Evolutionary conservation across 2,888 invertebrate genomes (phyloP), one percentile per base, ranked within the genome.

Genomic region (Amitus sp.): DNA sequence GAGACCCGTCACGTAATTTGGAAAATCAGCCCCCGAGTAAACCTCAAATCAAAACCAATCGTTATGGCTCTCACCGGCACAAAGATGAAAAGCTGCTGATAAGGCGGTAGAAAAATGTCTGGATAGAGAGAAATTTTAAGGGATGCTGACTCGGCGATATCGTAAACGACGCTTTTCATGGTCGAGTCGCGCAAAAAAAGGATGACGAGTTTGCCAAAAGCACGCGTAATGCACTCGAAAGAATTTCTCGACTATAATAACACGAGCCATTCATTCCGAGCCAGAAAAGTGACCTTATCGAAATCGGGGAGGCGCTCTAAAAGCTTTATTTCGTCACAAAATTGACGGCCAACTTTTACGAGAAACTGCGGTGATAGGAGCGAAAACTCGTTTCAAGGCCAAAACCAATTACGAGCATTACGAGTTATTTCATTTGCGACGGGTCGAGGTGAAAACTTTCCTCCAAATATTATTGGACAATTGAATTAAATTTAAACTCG

Each of bases 31-130:
- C 12, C 10, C 15, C 10, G 10, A 20, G 49, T n/a, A 42, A 42
- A 43, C 34, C 18, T 47, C 19, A 47, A 58, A 58, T 58, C 58
- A 47, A 34, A 58, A 52, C 43, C 20, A 52, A 40, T 18, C 52
- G 39, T 53, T 49, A 48, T 19, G 47, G 43, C 49, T 48, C 47
- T 58, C 47, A 46, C 57, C 47, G n/a, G n/a, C n/a, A 47, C 48
- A 34, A 47, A 40, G 47, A 47, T 60, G 54, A 50, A 54, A 54
- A 60, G 47, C 54, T 54, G 54, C 60, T 60, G 60, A 60, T 60
- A 60, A 60, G 54, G 60, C 60, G 60, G 54, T 60, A 54, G 60
- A 50, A 60, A 60, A 60, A 60, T 60, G 59, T 59, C 49, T 20
- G 50, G 50, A 54, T 54, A 39, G 54, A 52, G 59, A 53, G 45